Evolutionary conservation across 2,113 vertebrate species (phyloP), one percentile per base, ranked within the genome.

Genomic region (Bufo gargarizans): DNA sequence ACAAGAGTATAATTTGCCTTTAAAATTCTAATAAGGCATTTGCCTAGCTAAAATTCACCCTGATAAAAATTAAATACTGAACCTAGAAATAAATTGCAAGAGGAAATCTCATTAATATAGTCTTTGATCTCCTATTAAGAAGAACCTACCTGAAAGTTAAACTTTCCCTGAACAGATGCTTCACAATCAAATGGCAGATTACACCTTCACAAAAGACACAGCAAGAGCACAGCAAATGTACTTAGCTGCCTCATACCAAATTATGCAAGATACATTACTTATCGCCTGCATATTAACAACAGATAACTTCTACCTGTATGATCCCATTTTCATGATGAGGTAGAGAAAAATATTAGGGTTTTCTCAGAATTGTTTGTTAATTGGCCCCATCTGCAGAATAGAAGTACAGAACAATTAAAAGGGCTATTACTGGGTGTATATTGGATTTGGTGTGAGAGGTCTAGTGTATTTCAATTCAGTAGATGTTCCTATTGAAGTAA

Each of bases 131-230:
- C 47, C 63, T 69, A 84, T 69, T 84, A 84, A 53, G 45, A 82
- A 65, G 47, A 55, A 71, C 45, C 82, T 71, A 84, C 63, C 82
- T 78, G 8, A 67, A 77, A 67, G 85, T 86, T 86, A 78, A 78
- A 86, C 47, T 67, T 86, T 63, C 65, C 72, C 71, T 79, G 61
- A 86, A 86, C 85, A 86, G 85, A 86, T 86, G 85, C 53, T 79
- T 53, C 76, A 67, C 22, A 63, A 67, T 79, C 58, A 67, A 69
- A 79, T 69, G 61, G 76, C 59, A 86, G 85, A 67, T 86, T 86
- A 69, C 58, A 86, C 85, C 85, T 79, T 86, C 76, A 67, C 59
- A 86, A 79, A 65, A 86, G 61, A 67, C 49, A 76, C 77, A 86
- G 76, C 85, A 86, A 65, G 56, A 47, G 16, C 56, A 86, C 58